phyloP scores from a whole-genome alignment of 2,797 vertebrate genomes.

The Rhinogobio ventralis region DNA sequence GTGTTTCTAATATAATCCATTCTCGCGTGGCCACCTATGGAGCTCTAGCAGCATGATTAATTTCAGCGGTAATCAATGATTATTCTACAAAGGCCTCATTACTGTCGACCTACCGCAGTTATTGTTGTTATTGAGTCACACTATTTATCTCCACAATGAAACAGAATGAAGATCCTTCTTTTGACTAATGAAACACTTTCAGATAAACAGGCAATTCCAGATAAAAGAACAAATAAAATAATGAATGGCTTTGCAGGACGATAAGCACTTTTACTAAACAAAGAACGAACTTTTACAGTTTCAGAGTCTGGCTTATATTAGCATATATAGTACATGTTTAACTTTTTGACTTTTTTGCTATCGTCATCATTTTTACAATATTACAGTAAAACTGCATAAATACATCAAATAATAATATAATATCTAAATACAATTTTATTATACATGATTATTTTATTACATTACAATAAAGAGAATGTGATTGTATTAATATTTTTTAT shows the following conservation, averaged over 20 bases:
- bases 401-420: no score
- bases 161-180: conserved; percentile 31
- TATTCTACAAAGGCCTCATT: conserved; percentile 61
- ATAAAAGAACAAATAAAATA: not conserved
- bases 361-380: not conserved
- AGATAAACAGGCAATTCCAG: conserved; percentile 20
- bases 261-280: not conserved
- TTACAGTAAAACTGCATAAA: not conserved
- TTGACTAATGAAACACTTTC: conserved; percentile 39
- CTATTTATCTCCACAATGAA: conserved; percentile 48
- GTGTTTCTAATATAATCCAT: not conserved
- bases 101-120: conserved; percentile 58
- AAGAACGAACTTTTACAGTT: not conserved
- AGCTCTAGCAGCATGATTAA: conserved; percentile 42
- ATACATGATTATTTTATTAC: no score
- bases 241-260: not conserved
- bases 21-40: conserved; percentile 9
- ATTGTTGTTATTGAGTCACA: conserved; percentile 65
- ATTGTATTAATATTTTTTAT: no score
- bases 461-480: not conserved
- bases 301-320: not conserved
- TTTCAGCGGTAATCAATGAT: conserved; percentile 53
- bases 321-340: not conserved
- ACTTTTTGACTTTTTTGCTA: not conserved
- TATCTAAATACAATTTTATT: no score